These are phyloP conservation scores for Caranx ignobilis DNA, from an alignment of 2,113 vertebrate genomes.

Conservation along the genomic window DNA sequence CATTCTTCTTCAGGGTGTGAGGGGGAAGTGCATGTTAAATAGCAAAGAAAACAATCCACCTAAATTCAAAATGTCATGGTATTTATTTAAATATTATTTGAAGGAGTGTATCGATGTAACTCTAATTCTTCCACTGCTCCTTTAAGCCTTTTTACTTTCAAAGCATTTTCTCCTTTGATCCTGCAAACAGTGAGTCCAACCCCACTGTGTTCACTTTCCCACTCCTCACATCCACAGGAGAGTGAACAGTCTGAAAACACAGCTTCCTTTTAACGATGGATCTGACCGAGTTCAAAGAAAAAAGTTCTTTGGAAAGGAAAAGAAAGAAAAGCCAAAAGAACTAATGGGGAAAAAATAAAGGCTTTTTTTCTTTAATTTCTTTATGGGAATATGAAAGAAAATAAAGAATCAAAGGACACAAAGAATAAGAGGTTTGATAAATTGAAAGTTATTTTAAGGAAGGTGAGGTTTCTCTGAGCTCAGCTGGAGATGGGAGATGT, in stretches of 20 bases:
- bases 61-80: conserved; percentile 10
- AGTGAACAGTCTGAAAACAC: conserved; percentile 59
- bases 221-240: conserved; percentile 58
- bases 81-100: conserved; percentile 39
- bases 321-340: conserved; percentile 21
- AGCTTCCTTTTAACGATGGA: conserved; percentile 60
- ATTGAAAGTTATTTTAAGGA: conserved; percentile 31
- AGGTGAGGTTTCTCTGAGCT: neutral
- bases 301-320: conserved; percentile 45
- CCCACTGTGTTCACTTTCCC: conserved; percentile 58
- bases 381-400: conserved; percentile 31
- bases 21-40: neutral
- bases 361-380: neutral
- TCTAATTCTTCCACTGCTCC: conserved; percentile 38
- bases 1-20: conserved; percentile 5
- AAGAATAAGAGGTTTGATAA: conserved; percentile 34
- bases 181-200: conserved; percentile 48
- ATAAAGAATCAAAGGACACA: conserved; percentile 43
- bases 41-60: neutral
- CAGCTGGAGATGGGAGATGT: conserved; percentile 9
- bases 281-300: conserved; percentile 70
- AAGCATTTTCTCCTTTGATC: conserved; percentile 71
- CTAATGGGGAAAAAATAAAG: conserved; percentile 23
- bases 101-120: conserved; percentile 36
- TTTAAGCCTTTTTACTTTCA: conserved; percentile 63